Evolutionary conservation across 1,140 invertebrate species (phyloP).

Genomic region (Drosophila athabasca): DNA sequence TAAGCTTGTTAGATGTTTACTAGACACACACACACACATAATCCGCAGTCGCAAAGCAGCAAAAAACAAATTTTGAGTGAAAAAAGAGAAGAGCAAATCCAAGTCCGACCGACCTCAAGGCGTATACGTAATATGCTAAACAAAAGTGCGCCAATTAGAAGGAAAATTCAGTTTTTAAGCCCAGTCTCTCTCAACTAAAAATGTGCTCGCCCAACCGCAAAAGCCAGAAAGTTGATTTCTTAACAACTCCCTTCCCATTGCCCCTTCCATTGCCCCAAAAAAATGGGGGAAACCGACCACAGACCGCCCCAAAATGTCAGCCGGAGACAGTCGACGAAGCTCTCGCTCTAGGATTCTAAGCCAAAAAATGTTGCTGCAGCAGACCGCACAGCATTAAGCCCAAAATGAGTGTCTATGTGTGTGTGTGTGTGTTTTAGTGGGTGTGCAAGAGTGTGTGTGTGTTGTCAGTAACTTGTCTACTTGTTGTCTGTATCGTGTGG

Average conservation of each 20-base stretch:
- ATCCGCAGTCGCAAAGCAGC: neutral
- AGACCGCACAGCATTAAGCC: constrained; percentile 69
- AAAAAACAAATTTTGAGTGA: constrained; percentile 7
- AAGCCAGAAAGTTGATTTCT: constrained; percentile 79
- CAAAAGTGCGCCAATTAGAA: constrained; percentile 81
- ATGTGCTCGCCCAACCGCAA: constrained; percentile 59
- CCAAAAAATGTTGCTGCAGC: constrained; percentile 53
- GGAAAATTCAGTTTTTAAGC: constrained; percentile 73
- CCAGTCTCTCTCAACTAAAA: constrained; percentile 38
- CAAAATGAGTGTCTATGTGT: constrained; percentile 24
- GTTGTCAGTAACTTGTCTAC: constrained; percentile 75
- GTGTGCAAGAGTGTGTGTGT: constrained; percentile 15
- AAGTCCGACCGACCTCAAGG: constrained; percentile 21
- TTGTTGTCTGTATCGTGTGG: constrained; percentile 72
- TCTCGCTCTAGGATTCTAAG: constrained; percentile 33
- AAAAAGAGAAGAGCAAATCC: constrained; percentile 23
- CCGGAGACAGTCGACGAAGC: constrained; percentile 30
- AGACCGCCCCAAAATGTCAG: constrained; percentile 56
- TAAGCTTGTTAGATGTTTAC: constrained; percentile 70
- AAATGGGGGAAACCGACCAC: constrained; percentile 30
- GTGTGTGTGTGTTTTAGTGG: neutral
- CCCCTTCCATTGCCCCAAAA: neutral
- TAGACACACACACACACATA: constrained; percentile 26
- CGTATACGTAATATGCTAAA: constrained; percentile 68
- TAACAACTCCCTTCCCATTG: constrained; percentile 45